Conservation (phyloP, 1,140 invertebrate genomes). For the Brachionus asplanchnoidis region DNA sequence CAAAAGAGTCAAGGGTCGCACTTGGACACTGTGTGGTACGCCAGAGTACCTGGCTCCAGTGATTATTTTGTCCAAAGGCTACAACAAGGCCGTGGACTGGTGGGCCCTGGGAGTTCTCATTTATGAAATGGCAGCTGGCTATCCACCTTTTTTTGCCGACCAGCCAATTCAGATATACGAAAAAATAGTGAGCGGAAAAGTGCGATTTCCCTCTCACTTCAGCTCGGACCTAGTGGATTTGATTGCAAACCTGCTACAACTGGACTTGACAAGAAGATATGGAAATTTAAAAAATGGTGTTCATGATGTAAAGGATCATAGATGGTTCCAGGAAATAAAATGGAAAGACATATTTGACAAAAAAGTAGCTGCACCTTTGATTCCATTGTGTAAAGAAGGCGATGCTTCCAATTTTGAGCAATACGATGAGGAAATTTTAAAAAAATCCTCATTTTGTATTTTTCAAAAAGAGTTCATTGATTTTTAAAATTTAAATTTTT, state of each 20-base stretch:
- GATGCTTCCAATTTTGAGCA: not conserved
- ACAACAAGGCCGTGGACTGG: slow-evolving; percentile 88
- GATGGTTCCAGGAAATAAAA: not conserved
- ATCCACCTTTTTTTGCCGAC: slow-evolving; percentile 60
- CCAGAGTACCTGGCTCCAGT: slow-evolving; percentile 39
- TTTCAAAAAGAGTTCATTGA: slow-evolving; percentile 1
- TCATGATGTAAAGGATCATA: not conserved
- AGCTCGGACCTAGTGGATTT: slow-evolving; percentile 76
- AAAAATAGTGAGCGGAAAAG: slow-evolving; percentile 66
- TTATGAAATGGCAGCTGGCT: slow-evolving; percentile 64
- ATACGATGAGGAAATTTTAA: not conserved
- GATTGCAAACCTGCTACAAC: not conserved
- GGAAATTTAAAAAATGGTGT: slow-evolving; percentile 4
- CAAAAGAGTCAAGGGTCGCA: slow-evolving; percentile 66
- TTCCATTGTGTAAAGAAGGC: not conserved
- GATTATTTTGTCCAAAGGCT: slow-evolving; percentile 42
- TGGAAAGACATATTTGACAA: slow-evolving; percentile 22
- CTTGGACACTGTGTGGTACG: slow-evolving; percentile 98
- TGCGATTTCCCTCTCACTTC: slow-evolving; percentile 68
- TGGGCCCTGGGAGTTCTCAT: slow-evolving; percentile 84
- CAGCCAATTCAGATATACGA: slow-evolving; percentile 74
- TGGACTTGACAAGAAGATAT: not conserved
- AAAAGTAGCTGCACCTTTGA: not conserved
- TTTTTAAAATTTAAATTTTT: not conserved
- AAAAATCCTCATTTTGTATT: not conserved